Evolutionary conservation across 2,888 invertebrate species (phyloP).

Genomic region (Amphipyra berbera): DNA sequence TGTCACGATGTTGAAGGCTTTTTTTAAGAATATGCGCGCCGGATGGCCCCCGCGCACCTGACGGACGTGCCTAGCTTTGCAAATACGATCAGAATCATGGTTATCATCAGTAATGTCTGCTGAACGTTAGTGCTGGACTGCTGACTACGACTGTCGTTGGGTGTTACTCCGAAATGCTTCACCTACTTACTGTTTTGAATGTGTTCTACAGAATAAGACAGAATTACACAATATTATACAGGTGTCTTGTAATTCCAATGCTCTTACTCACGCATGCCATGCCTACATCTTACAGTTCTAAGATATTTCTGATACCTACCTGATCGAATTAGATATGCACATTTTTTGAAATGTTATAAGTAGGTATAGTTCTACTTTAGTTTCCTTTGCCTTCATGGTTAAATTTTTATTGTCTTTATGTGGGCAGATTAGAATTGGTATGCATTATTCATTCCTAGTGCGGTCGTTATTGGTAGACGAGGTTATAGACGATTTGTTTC

Average conservation of each 20-base stretch:
- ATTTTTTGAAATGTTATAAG: conserved; percentile 28
- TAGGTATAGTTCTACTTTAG: conserved; percentile 31
- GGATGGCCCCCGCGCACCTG: conserved; percentile 68
- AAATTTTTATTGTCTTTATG: conserved; percentile 49
- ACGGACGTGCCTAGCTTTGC: conserved; percentile 70
- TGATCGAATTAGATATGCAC: conserved; percentile 13
- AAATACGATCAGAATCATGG: conserved; percentile 59
- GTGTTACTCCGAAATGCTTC: conserved; percentile 19
- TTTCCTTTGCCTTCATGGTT: conserved; percentile 37
- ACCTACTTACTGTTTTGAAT: conserved; percentile 8
- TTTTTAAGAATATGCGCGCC: conserved; percentile 66
- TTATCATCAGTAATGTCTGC: conserved; percentile 55
- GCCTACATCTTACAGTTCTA: conserved; percentile 10
- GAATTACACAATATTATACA: conserved; percentile 31
- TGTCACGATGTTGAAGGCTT: conserved; percentile 61
- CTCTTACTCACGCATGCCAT: conserved; percentile 23
- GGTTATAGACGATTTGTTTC: conserved; percentile 70
- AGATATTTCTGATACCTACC: conserved; percentile 35
- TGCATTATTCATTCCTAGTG: conserved; percentile 54
- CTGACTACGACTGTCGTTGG: conserved; percentile 22
- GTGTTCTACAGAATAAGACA: conserved; percentile 15
- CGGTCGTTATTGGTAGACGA: conserved; percentile 70
- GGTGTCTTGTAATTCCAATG: conserved; percentile 27
- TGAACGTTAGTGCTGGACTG: conserved; percentile 37
- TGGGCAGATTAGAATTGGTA: conserved; percentile 49